Conservation (phyloP, 1,140 invertebrate species). For the Sitophilus oryzae region DNA sequence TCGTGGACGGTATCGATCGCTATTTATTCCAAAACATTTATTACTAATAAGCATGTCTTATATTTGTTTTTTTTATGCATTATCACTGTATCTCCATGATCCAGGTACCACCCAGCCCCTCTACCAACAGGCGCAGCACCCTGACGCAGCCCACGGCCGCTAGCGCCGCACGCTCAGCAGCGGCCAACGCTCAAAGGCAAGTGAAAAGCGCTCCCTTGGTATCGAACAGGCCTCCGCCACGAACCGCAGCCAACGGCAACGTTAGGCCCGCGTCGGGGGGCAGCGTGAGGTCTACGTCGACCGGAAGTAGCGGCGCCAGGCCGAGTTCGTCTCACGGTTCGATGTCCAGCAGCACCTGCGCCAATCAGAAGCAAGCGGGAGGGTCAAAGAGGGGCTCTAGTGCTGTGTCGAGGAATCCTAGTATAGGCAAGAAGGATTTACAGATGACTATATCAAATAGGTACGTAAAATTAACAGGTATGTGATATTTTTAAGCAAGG, state of each 20-base stretch:
- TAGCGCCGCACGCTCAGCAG: conserved; percentile 39
- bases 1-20: too few species aligned
- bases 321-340: conserved; percentile 16
- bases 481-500: neutral
- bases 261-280: conserved; percentile 20
- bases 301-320: conserved; percentile 5
- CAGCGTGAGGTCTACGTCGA: conserved; percentile 11
- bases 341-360: conserved; percentile 1
- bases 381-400: conserved; percentile 16
- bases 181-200: conserved; percentile 13
- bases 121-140: conserved; percentile 36
- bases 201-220: conserved; percentile 7
- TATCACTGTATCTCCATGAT: too few species aligned
- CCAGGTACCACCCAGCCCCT: conserved; percentile 40
- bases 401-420: conserved; percentile 25
- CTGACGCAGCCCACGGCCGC: conserved; percentile 42
- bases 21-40: too few species aligned
- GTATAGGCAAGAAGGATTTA: conserved; percentile 26
- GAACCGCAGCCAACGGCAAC: conserved; percentile 12
- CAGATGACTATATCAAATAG: conserved; percentile 10
- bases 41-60: too few species aligned
- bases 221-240: conserved; percentile 18
- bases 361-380: conserved; percentile 3
- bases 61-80: too few species aligned
- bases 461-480: too few species aligned